Evolutionary conservation across 2,888 invertebrate species (phyloP), one percentile per base, ranked within the genome.

Genomic region (Acanthococcus lagerstroemiae): DNA sequence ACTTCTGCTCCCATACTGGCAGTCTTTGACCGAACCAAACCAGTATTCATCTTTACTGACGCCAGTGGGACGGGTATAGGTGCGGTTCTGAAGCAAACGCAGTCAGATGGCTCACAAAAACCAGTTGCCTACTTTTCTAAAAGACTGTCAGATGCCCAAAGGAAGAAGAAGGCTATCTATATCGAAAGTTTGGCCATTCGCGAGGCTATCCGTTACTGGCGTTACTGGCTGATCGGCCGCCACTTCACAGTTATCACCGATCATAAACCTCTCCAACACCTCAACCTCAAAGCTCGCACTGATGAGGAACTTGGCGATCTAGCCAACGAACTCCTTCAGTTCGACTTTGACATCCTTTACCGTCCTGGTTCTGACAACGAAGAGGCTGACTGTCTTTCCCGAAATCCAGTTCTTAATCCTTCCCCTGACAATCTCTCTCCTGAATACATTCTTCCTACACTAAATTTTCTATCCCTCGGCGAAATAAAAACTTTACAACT

Each of bases 101-200:
- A 72, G 56, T 1, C n/a, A 54, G 66, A 70, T 68, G 67, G 66
- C 21, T 22, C 65, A 58, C 65, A 55, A 70, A 67, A 61, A 54
- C 44, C 70, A 24, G 70, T 70, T 55, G 71, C 70, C n/a, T 71
- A 68, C 56, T 71, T 70, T 58, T 71, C 71, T 61, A 70, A 71
- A 68, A 72, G 71, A 68, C 56, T 71, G 17, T 72, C 68, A 48
- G 69, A 71, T n/a, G 15, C 56, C 24, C 69, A 70, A 69, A 70
- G 69, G 37, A 68, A 67, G 48, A 61, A 68, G 37, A 67, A 65
- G 37, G 67, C 66, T 15, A 67, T 68, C 15, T 63, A 67, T 15
- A 25, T 69, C 4, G 60, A 68, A 65, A 56, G 66, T 12, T 25
- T 65, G 4, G 69, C 67, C 21, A 67, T 67, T 4, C 55, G 66